Percentiles rank a stretch among this genome's conserved stretches.
Evolutionary conservation across 2,797 vertebrate species (phyloP).

Genomic region (Sardinella longiceps): DNA sequence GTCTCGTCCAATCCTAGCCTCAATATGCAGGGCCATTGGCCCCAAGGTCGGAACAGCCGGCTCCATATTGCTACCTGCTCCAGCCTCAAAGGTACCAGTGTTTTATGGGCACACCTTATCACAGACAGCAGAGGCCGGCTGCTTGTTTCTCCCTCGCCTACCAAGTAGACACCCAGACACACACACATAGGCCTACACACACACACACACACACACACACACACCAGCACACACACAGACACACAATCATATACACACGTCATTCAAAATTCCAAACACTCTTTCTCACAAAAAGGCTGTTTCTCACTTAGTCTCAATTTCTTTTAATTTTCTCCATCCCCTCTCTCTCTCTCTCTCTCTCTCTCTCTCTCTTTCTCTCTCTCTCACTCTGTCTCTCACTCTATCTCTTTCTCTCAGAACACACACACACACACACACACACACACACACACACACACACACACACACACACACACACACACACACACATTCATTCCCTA

Average conservation of each 20-base stretch:
- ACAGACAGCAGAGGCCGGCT: not conserved
- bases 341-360: not conserved
- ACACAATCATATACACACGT: not conserved
- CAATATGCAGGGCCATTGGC: not conserved
- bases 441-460: no score
- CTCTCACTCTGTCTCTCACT: not conserved
- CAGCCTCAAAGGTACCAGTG: not conserved
- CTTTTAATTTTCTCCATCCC: not conserved
- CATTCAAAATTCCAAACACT: slow-evolving; percentile 21
- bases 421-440: no score
- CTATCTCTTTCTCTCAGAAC: not conserved
- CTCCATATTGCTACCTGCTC: not conserved
- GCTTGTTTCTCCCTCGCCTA: not conserved
- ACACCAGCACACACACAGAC: not conserved
- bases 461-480: not conserved
- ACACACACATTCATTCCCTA: not conserved
- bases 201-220: not conserved
- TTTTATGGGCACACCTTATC: not conserved
- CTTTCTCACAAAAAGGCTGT: not conserved
- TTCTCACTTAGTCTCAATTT: not conserved
- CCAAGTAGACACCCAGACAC: not conserved
- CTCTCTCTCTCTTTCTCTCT: slow-evolving; percentile 10
- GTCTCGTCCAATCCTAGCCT: not conserved
- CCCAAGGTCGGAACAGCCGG: not conserved
- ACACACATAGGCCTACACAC: not conserved